Conservation (phyloP, 2,113 vertebrate genomes). For the Cricetomys ansorgei region DNA sequence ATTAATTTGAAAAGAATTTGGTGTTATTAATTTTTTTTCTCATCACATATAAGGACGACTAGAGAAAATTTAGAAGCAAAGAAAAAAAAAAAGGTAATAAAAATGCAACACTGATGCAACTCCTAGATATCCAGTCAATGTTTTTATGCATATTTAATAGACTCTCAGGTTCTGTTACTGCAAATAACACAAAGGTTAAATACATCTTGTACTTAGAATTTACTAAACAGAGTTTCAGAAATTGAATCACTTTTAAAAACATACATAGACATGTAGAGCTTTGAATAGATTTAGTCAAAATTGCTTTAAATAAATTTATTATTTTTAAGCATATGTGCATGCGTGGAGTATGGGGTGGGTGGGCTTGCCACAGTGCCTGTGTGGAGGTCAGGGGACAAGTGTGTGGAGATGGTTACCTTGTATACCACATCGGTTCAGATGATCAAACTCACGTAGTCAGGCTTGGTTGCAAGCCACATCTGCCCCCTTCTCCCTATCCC, state of each 20-base stretch:
- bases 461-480: too few relatives aligned
- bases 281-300: slow-evolving; percentile 29
- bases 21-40: neutral
- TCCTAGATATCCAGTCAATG: neutral
- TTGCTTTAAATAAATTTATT: neutral
- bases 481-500: too few relatives aligned
- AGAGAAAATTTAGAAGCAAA: neutral
- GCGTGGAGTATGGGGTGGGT: neutral
- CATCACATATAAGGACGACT: neutral
- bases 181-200: neutral
- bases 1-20: slow-evolving; percentile 8
- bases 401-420: too few relatives aligned
- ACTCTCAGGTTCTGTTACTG: neutral
- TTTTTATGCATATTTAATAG: neutral
- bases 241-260: neutral
- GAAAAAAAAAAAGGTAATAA: neutral
- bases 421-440: neutral
- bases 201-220: neutral
- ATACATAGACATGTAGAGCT: neutral
- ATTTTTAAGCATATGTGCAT: neutral
- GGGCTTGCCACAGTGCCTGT: neutral
- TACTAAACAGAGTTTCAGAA: neutral
- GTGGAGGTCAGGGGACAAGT: neutral
- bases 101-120: neutral
- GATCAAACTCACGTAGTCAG: neutral